These are phyloP conservation scores for Polymixis lichenea DNA, from an alignment of 2,888 invertebrate genomes.

Conservation along the genomic window DNA sequence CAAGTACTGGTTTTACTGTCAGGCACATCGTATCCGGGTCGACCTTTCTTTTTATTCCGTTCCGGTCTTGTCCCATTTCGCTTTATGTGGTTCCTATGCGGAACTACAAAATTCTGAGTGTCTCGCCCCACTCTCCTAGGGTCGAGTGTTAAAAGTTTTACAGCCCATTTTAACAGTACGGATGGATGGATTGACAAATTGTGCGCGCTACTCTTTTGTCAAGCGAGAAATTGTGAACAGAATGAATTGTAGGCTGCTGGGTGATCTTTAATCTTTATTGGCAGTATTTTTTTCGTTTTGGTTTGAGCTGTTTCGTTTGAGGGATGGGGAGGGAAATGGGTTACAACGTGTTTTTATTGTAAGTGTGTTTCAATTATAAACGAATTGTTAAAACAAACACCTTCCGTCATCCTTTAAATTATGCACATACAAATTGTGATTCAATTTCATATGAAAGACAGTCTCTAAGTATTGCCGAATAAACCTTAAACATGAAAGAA, in stretches of 20 bases:
- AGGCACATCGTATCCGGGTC: slow-evolving; percentile 72
- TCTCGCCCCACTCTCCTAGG: slow-evolving; percentile 66
- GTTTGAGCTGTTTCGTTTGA: slow-evolving; percentile 33
- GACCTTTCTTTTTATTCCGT: slow-evolving; percentile 79
- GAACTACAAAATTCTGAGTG: slow-evolving; percentile 69
- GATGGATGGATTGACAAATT: slow-evolving; percentile 80
- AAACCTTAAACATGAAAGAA: no score
- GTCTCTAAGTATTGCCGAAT: no score
- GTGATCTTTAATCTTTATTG: slow-evolving; percentile 63
- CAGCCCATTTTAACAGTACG: slow-evolving; percentile 79
- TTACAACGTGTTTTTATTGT: background rate
- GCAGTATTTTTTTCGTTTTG: slow-evolving; percentile 55
- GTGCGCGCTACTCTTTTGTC: slow-evolving; percentile 70
- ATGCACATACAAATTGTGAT: background rate
- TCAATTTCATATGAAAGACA: background rate
- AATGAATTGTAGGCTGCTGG: slow-evolving; percentile 56
- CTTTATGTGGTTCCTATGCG: slow-evolving; percentile 79
- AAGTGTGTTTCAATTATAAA: background rate
- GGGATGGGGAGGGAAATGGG: background rate
- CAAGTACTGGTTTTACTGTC: slow-evolving; percentile 67
- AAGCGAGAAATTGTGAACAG: slow-evolving; percentile 69
- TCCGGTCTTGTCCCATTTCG: slow-evolving; percentile 76
- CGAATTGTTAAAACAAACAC: background rate
- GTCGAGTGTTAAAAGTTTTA: slow-evolving; percentile 83
- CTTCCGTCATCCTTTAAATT: background rate